Evolutionary conservation across 2,113 vertebrate genomes (phyloP).

Genomic region (Elephas maximus): DNA sequence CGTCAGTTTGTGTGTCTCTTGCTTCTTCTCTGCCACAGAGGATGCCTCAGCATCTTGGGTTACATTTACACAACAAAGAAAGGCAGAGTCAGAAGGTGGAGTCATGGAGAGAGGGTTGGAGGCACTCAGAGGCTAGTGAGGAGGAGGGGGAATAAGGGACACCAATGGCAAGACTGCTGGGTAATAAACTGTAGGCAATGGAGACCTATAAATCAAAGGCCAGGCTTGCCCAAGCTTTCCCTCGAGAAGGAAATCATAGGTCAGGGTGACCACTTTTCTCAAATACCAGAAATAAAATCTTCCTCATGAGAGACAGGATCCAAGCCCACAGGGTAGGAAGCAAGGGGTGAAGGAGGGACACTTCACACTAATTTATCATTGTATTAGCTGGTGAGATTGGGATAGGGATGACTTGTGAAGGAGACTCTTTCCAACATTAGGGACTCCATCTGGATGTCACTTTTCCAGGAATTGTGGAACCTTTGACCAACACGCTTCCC

Average conservation of each 20-base stretch:
- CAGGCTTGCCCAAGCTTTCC: constrained; percentile 88
- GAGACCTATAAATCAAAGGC: constrained; percentile 90
- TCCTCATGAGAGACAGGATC: constrained; percentile 85
- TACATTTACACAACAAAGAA: constrained; percentile 52
- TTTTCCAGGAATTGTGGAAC: constrained; percentile 38
- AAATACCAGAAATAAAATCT: constrained; percentile 89
- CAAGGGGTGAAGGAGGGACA: constrained; percentile 39
- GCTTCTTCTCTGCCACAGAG: not conserved
- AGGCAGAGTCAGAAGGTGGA: constrained; percentile 63
- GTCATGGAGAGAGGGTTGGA: not conserved
- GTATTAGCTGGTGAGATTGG: constrained; percentile 66
- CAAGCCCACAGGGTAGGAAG: constrained; percentile 36
- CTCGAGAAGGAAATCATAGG: constrained; percentile 70
- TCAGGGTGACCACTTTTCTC: constrained; percentile 85
- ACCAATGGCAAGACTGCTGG: constrained; percentile 63
- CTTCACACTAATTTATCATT: constrained; percentile 65
- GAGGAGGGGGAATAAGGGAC: constrained; percentile 23
- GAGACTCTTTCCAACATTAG: constrained; percentile 49
- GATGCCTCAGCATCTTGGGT: not conserved
- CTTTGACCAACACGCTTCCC: constrained; percentile 28
- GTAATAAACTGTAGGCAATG: constrained; percentile 91
- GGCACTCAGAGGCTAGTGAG: constrained; percentile 52
- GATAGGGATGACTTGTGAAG: constrained; percentile 42
- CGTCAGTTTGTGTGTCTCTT: not conserved
- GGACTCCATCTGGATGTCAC: not conserved